phyloP scores from a whole-genome alignment of 1,140 invertebrate genomes.

The Drosophila burlai region DNA sequence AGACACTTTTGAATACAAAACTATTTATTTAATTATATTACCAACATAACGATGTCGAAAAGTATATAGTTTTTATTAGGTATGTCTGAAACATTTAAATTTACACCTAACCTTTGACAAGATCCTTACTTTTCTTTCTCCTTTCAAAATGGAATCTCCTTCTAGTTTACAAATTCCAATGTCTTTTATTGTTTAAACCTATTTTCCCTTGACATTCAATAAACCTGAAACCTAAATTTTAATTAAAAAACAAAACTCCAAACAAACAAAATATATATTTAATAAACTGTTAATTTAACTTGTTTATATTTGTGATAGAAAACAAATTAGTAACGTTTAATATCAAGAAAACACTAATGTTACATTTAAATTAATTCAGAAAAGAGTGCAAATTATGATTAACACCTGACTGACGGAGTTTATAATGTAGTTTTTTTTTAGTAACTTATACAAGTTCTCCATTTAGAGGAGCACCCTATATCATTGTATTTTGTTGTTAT shows the following conservation, averaged over 20 bases:
- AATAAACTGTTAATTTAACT: constrained; percentile 2
- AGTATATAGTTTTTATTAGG: neutral
- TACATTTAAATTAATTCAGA: constrained; percentile 11
- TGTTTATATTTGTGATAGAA: constrained; percentile 6
- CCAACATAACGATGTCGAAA: neutral
- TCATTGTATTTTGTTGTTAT: constrained; percentile 20
- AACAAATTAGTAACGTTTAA: neutral
- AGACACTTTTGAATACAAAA: neutral
- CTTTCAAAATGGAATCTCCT: neutral
- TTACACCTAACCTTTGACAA: no score
- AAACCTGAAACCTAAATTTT: neutral
- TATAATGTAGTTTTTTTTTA: neutral
- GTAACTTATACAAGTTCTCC: neutral
- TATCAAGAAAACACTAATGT: constrained; percentile 3
- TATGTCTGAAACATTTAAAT: no score
- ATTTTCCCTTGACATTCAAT: neutral
- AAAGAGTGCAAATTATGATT: constrained; percentile 34
- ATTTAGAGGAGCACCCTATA: constrained; percentile 55
- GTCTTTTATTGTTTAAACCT: neutral
- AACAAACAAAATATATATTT: neutral
- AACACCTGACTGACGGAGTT: constrained; percentile 13
- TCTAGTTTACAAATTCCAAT: neutral
- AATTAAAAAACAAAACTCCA: neutral
- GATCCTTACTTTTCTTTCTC: no score
- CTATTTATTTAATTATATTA: neutral